These are phyloP conservation scores for Platorchestia sp. DNA, from an alignment of 1,140 invertebrate species.

Conservation along the genomic window DNA sequence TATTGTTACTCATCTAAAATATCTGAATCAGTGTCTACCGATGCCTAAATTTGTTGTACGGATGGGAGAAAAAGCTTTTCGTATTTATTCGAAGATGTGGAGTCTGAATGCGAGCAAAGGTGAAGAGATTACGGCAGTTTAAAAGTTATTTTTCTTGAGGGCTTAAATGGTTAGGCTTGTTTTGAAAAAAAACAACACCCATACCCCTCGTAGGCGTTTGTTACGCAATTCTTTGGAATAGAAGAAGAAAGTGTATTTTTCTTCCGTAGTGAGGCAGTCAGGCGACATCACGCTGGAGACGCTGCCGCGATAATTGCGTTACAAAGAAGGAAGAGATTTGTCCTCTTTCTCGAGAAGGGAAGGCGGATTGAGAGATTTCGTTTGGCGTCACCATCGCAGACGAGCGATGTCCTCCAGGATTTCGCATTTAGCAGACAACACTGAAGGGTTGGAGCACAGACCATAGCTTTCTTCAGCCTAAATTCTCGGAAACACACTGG, in stretches of 20 bases:
- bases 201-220: not conserved
- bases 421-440: not conserved
- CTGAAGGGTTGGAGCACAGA: no score
- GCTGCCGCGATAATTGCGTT: not conserved
- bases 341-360: not conserved
- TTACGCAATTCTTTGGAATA: not conserved
- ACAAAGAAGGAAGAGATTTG: not conserved
- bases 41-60: no score
- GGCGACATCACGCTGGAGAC: not conserved
- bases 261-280: not conserved
- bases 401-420: not conserved
- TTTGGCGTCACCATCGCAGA: not conserved
- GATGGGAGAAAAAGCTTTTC: no score
- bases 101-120: not conserved
- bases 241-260: not conserved
- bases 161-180: not conserved
- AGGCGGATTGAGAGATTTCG: not conserved
- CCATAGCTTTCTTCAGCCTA: no score
- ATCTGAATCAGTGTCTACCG: no score
- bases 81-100: no score
- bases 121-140: not conserved
- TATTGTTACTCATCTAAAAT: no score
- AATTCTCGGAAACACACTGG: no score
- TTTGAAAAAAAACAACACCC: not conserved
- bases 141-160: no score